Percentiles rank a stretch among this genome's conserved stretches.
Conservation (phyloP, 1,140 invertebrate species). For the Dreissena polymorpha region DNA sequence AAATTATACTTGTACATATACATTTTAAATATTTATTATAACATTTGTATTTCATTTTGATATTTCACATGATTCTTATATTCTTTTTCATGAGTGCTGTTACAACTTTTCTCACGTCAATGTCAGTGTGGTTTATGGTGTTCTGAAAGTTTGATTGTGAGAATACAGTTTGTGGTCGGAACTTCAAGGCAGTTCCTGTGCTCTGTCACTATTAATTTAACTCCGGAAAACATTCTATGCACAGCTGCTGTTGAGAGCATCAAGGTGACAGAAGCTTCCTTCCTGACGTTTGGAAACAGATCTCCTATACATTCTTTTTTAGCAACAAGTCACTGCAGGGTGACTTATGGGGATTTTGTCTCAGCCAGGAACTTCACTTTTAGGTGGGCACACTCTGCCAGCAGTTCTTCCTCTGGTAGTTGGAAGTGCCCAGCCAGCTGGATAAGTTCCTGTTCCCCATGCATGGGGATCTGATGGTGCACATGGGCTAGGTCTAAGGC, state of each 20-base stretch:
- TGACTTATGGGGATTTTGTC: not conserved
- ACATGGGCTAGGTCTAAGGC: conserved; percentile 5
- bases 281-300: not conserved
- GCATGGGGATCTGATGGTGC: not conserved
- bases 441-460: not conserved
- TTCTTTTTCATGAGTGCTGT: not conserved
- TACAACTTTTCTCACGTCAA: conserved; percentile 13
- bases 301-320: not conserved
- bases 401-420: not conserved
- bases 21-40: too few relatives aligned
- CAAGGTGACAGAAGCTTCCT: not conserved
- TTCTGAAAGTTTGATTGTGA: conserved; percentile 2
- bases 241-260: conserved; percentile 9
- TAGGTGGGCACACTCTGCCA: not conserved
- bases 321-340: not conserved
- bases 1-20: too few relatives aligned
- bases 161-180: conserved; percentile 1
- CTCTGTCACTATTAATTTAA: not conserved
- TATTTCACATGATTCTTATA: too few relatives aligned
- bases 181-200: conserved; percentile 1
- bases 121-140: not conserved
- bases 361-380: not conserved
- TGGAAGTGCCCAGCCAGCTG: conserved; percentile 2
- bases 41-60: too few relatives aligned
- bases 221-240: conserved; percentile 1